Evolutionary conservation across 1,140 invertebrate genomes (phyloP), one percentile per base, ranked within the genome.

Genomic region (Drosophila pseudoananassae): DNA sequence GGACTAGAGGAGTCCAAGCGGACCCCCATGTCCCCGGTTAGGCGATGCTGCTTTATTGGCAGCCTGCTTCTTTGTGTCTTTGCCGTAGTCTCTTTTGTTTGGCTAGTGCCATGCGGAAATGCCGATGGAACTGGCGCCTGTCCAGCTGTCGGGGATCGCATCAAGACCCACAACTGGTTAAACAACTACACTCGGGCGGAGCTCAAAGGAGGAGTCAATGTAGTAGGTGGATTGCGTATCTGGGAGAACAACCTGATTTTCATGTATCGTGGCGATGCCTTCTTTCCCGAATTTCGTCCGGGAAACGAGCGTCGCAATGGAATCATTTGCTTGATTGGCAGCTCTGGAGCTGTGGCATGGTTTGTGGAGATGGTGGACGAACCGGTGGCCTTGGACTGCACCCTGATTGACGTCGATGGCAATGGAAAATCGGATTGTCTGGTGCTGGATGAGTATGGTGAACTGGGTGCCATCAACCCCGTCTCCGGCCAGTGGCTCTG

Each of bases 351-450:
- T 69, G 93, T 95, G 2, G 94, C 94, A 4, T 96, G 95, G 95
- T 95, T 93, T 69, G 94, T 94, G 23, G 91, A 93, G 78, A 93
- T 95, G 61, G 92, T 93, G 27, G 93, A 93, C 77, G 93, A 94
- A 64, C 95, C 95, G 1, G 93, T 92, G 12, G 93, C 94, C 64
- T 94, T 96, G 14, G 94, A 96, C 82, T 97, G 96, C 77, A 92
- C 93, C 23, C 83, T 95, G 4, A 92, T 96, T 38, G 95, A 96
- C 92, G 93, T 95, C 0, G 94, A 96, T 87, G 92, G 88, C 38
- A 95, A 96, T 84, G 94, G 93, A n/a, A 93, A 93, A 52, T 93
- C 94, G 23, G 95, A 96, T 76, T 97, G 96, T 71, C 93, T 97
- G 55, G 93, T 96, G 4, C 92, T 95, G 23, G 95, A 96, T 25